Evolutionary conservation across 53 echinoderm and acorn worm genomes (phyloP), one percentile per base, ranked within the genome.

Genomic region (Echinometra lucunter): DNA sequence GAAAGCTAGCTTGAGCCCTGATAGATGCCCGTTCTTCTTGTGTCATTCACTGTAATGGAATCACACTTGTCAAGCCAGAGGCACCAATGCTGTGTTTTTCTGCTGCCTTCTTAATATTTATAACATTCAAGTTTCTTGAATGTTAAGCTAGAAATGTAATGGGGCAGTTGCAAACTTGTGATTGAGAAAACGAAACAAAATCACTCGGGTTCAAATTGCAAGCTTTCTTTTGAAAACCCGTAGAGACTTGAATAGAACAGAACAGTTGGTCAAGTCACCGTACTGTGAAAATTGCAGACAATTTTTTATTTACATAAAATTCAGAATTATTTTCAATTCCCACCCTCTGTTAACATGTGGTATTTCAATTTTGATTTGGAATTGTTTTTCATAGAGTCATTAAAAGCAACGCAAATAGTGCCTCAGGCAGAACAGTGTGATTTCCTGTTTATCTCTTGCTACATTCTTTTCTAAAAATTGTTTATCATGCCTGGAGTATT

Each of bases 371-470:
- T 72, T 44, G 4, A 81, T 44, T 13, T 81, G 38, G 23, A 30
- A 85, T 85, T 37, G 49, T 1, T 15, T 9, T 85, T 85, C 13
- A 49, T 53, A 81, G 81, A 15, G 28, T 19, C 60, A 4, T 40
- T 89, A 37, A 58, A 37, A 38, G 37, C 16, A 21, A 18, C 17
- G 60, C 21, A 0, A 19, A 0, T 63, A 37, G 57, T 89, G 23
- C 37, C 37, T 3, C 37, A 58, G 60, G 89, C 57, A 89, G 37
- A 58, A 57, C 27, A 60, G 58, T 89, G 60, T 89, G 89, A 89
- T 88, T 88, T 55, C 30, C 34, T 53, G 56, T 44, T 45, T n/a
- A 18, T 17, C 45, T 83, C 44, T 83, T 44, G 16, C 19, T 89
- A 25, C 10, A 89, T 49, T 34, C 13, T 74, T n/a, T 74, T 37